Conservation (phyloP, 2,797 vertebrate species). For the Labeo calbasu region DNA sequence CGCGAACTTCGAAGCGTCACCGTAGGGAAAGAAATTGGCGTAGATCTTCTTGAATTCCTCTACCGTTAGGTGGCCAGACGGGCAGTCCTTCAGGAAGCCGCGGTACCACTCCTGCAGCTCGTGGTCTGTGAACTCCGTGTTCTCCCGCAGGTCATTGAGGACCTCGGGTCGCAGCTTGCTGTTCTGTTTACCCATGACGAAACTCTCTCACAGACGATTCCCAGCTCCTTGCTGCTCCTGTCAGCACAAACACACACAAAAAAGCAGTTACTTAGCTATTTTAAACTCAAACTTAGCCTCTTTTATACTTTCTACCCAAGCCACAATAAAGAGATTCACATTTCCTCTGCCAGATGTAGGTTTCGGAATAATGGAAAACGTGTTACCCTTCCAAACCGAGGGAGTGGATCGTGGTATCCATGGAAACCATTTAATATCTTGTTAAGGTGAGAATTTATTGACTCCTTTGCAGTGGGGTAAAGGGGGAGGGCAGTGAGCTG, state of each 20-base stretch:
- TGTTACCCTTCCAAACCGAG: constrained; percentile 39
- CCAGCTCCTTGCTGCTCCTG: constrained; percentile 33
- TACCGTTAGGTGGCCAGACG: constrained; percentile 81
- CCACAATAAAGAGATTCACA: constrained; percentile 11
- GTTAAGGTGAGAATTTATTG: constrained; percentile 66
- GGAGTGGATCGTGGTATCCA: constrained; percentile 60
- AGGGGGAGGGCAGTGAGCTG: not conserved
- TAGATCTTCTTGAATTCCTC: constrained; percentile 88
- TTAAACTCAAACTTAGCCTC: not conserved
- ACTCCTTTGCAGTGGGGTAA: constrained; percentile 56
- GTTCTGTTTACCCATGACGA: constrained; percentile 84
- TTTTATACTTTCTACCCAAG: constrained; percentile 6
- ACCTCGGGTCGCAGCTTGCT: constrained; percentile 85
- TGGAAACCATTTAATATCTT: constrained; percentile 68
- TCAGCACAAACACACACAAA: constrained; percentile 15
- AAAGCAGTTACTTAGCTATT: constrained; percentile 6
- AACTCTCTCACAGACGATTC: constrained; percentile 1
- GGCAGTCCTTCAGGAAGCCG: constrained; percentile 85
- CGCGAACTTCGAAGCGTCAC: constrained; percentile 83
- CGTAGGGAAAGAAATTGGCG: constrained; percentile 85
- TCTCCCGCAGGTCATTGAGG: constrained; percentile 82
- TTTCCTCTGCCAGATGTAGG: constrained; percentile 35
- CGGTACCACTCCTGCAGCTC: constrained; percentile 88
- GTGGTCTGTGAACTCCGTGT: constrained; percentile 83
- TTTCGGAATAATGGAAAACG: constrained; percentile 48